Base-by-base conservation (phyloP, 2,888 invertebrate species). In the Parnassius mnemosyne region DNA sequence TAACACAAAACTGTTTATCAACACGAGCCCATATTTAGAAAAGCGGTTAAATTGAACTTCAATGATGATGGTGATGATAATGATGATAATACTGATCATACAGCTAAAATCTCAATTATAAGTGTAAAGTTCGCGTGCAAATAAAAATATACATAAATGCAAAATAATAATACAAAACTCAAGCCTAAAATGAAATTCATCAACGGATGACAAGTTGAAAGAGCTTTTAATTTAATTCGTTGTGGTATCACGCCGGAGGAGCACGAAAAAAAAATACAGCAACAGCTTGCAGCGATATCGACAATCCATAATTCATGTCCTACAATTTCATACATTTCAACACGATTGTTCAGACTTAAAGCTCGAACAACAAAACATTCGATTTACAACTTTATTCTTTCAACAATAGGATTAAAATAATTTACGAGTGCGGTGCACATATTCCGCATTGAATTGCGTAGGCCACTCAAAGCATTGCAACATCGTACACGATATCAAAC, bases 271-370 rank as follows among this genome's bases (percentile, higher is more conserved):
- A 49, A 90, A 88, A 87, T 78, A 88, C 81, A 86, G 87, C 85
- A 89, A 90, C 91, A 91, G 91, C 91, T 91, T 90, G 89, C 80
- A 89, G 89, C 90, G 87, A 87, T 90, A 91, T 91, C 91, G 91
- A 90, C 90, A 91, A 91, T 91, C 89, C 89, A 91, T 91, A 90
- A 91, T 91, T 91, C 90, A 91, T 91, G 91, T 89, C 88, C 83
- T 83, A 90, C 90, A 91, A 89, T 91, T 90, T 90, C 88, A 91
- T 91, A 90, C 85, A 80, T 83, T 82, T 83, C 77, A 71, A 76
- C 76, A 70, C 71, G 71, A 69, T 68, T 66, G 66, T 73, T 77
- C 71, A 69, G 76, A 72, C 77, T 72, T 80, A 84, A 79, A 72
- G 77, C 75, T 68, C 68, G 63, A 68, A 59, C 60, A 58, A 66